phyloP scores from a whole-genome alignment of 2,113 vertebrate species.

The Aegotheles bennettii region DNA sequence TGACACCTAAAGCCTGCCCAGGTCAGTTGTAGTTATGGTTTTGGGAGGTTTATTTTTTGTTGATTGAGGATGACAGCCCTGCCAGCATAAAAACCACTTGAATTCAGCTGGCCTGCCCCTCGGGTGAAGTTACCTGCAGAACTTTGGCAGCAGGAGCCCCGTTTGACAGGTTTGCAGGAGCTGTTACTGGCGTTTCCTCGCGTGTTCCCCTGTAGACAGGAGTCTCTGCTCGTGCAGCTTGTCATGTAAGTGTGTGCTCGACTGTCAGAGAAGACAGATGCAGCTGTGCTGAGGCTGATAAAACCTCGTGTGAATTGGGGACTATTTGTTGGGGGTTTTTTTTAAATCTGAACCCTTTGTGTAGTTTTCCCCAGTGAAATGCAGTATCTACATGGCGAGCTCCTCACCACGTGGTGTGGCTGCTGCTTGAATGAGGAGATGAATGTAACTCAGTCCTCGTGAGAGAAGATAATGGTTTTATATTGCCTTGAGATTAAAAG shows the following conservation, averaged over 20 bases:
- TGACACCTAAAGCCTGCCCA: not conserved
- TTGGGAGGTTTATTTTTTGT: not conserved
- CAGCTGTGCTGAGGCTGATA: not conserved
- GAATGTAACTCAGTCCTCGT: not conserved
- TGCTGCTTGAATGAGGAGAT: not conserved
- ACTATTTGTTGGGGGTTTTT: not conserved
- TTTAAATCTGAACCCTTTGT: not conserved
- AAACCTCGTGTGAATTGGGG: not conserved
- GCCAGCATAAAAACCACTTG: not conserved
- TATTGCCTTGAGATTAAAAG: not conserved
- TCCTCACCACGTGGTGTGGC: not conserved
- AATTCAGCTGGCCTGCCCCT: not conserved
- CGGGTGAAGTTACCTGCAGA: not conserved
- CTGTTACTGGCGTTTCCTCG: not conserved
- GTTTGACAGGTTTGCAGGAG: not conserved
- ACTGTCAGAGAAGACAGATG: not conserved
- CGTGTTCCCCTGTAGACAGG: not conserved
- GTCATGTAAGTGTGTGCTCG: not conserved
- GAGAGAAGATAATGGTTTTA: not conserved
- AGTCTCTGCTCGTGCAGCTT: not conserved
- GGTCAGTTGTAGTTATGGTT: not conserved
- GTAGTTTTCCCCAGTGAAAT: not conserved
- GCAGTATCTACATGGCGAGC: not conserved
- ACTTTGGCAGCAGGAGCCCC: not conserved
- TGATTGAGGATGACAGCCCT: not conserved